phyloP scores from a whole-genome alignment of 2,113 vertebrate species.

The Coracopsis vasa region DNA sequence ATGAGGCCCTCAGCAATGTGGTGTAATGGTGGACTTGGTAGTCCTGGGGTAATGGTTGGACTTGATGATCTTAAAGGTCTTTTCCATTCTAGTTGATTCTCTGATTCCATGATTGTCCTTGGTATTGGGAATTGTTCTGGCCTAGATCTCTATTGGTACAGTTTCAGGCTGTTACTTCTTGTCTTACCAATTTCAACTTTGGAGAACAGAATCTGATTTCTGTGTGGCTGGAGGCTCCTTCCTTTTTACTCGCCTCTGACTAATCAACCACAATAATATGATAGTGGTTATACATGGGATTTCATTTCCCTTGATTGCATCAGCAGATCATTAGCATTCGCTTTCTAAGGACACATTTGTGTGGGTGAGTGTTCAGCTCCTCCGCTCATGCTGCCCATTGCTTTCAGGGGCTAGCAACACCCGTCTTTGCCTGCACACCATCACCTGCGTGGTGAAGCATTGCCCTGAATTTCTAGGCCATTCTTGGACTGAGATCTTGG shows the following conservation, averaged over 20 bases:
- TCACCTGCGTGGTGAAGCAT: not conserved
- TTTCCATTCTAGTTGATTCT: not conserved
- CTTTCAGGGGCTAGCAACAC: fast-evolving
- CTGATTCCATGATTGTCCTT: not conserved
- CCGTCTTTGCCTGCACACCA: not conserved
- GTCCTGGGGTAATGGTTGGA: not conserved
- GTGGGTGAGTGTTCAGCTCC: not conserved
- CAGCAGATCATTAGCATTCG: not conserved
- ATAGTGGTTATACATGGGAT: not conserved
- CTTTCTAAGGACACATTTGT: not conserved
- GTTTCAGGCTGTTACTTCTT: not conserved
- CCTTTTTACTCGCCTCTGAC: not conserved
- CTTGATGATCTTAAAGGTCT: not conserved
- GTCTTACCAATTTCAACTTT: not conserved
- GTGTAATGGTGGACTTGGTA: not conserved
- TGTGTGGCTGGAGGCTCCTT: not conserved
- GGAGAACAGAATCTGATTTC: not conserved
- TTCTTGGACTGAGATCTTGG: not conserved
- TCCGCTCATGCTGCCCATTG: not conserved
- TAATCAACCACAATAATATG: not conserved
- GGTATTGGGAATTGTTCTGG: not conserved
- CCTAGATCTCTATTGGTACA: not conserved
- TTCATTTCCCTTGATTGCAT: not conserved
- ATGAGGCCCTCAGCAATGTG: not conserved
- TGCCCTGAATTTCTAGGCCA: not conserved